Evolutionary conservation across 2,888 invertebrate genomes (phyloP), one percentile per base, ranked within the genome.

Genomic region (Napeogenes inachia): DNA sequence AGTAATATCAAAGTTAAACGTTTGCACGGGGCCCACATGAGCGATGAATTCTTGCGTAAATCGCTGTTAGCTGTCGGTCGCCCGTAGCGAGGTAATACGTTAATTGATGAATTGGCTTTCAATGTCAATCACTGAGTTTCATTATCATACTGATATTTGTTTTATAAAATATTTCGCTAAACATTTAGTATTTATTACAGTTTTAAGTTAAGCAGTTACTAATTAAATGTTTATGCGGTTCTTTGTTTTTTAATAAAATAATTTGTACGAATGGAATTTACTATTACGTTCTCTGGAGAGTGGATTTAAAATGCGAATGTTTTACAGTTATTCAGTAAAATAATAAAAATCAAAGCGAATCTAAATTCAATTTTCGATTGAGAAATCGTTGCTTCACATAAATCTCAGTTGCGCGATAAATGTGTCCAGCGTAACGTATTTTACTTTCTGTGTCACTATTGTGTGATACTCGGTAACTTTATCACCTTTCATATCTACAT

Each of bases 281-380:
- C 6, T 10, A 12, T 50, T 3, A 50, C 30, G 12, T 50, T 50
- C 3, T 30, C 21, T 30, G 50, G 8, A 12, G 13, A 47, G 21
- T 47, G 4, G 12, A 6, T 30, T 30, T 5, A 6, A 30, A 30
- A 30, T 30, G 50, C 21, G 50, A 50, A 50, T 30, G 50, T 50
- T 50, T 50, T 50, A 30, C 30, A 50, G 50, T 50, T 50, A 30
- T 3, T 30, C 21, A 47, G 47, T 47, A n/a, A 47, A 47, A 50
- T 30, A 50, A 35, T 50, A 63, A 59, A 66, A 61, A 66, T 61
- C 57, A 60, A 45, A 60, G 46, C 61, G 58, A 59, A 67, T 63
- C 62, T 65, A 62, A 62, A 67, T 67, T 65, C 65, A 62, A 67
- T 61, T 63, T 65, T 60, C 61, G 63, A 65, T 57, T 63, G 65